phyloP scores from a whole-genome alignment of 2,113 vertebrate genomes.

The Trochalopteron elliotii region DNA sequence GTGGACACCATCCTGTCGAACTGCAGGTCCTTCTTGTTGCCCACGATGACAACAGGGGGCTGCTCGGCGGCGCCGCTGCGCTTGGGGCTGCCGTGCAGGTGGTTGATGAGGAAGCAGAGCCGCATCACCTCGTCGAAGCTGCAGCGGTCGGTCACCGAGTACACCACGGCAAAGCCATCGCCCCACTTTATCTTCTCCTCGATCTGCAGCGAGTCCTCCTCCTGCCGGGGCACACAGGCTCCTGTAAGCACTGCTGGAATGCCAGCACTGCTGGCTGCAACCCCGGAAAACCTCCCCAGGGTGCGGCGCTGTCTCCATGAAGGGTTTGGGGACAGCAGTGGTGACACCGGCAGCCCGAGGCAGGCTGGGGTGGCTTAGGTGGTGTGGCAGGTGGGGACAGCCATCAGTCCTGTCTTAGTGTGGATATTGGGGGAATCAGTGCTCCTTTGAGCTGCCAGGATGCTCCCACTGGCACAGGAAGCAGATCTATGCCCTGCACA shows the following conservation, averaged over 20 bases:
- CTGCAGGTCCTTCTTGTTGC: conserved; percentile 81
- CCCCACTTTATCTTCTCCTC: conserved; percentile 86
- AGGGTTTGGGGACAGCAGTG: neutral
- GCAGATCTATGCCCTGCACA: rapidly evolving
- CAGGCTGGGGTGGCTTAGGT: neutral
- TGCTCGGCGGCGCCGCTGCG: conserved; percentile 52
- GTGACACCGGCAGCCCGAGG: rapidly evolving
- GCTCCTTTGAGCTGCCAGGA: neutral
- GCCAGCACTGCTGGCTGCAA: rapidly evolving
- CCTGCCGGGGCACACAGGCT: conserved; percentile 18
- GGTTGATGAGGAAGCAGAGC: conserved; percentile 80
- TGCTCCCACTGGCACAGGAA: neutral
- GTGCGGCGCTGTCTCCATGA: rapidly evolving
- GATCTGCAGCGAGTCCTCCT: conserved; percentile 80
- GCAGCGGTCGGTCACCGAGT: conserved; percentile 81
- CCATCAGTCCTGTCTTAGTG: neutral
- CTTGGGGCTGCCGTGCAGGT: conserved; percentile 69
- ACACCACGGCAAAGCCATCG: conserved; percentile 77
- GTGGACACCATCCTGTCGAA: conserved; percentile 81
- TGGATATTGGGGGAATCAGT: rapidly evolving
- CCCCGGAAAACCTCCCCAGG: rapidly evolving
- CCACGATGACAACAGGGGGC: conserved; percentile 75
- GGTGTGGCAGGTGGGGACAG: rapidly evolving
- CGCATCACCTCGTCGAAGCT: conserved; percentile 82
- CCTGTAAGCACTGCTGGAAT: rapidly evolving